phyloP scores from a whole-genome alignment of 2,888 invertebrate genomes.

The Agrotis exclamationis region DNA sequence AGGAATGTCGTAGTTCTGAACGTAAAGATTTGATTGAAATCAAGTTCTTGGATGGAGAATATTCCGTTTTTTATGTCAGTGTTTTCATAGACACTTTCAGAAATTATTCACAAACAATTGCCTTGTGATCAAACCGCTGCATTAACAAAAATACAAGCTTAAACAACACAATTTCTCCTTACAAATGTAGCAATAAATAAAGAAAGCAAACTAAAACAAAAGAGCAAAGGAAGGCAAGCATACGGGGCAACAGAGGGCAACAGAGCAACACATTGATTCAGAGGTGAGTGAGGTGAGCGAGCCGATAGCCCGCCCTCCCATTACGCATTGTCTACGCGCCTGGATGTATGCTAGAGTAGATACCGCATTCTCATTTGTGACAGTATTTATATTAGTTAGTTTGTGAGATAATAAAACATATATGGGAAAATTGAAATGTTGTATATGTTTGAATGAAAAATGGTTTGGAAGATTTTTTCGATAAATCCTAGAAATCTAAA shows the following conservation, averaged over 20 bases:
- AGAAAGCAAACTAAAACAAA: conserved; percentile 32
- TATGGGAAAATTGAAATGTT: too few species aligned
- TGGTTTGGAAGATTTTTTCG: too few species aligned
- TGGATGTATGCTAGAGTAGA: conserved; percentile 27
- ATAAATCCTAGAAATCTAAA: too few species aligned
- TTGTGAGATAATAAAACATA: too few species aligned
- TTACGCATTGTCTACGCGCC: conserved; percentile 58
- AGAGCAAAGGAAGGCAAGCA: conserved; percentile 53
- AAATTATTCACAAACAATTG: too few species aligned
- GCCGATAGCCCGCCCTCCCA: conserved; percentile 62
- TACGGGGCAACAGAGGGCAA: conserved; percentile 53
- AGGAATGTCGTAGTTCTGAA: not conserved
- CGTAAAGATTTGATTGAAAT: not conserved
- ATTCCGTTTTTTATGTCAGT: too few species aligned
- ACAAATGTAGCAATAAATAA: conserved; percentile 42
- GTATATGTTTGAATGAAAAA: too few species aligned
- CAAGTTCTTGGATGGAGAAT: too few species aligned
- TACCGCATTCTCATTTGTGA: not conserved
- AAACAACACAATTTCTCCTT: not conserved
- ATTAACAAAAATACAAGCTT: not conserved
- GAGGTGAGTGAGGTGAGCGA: conserved; percentile 55
- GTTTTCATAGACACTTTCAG: too few species aligned
- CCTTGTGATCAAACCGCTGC: not conserved
- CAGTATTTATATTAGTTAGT: too few species aligned
- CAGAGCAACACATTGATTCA: conserved; percentile 62